Conservation (phyloP, 2,888 invertebrate species). For the Ochlodes sylvanus region DNA sequence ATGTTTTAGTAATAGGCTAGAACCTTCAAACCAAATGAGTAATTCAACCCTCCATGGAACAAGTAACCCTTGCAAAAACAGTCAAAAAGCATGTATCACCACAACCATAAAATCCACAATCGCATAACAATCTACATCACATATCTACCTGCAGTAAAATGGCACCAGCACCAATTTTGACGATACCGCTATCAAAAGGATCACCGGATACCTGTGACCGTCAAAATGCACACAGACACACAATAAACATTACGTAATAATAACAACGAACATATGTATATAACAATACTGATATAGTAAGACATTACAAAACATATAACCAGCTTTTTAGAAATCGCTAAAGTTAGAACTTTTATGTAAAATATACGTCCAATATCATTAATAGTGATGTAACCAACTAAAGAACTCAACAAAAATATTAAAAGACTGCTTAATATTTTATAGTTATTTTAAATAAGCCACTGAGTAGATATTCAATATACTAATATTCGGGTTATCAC, state of each 20-base stretch:
- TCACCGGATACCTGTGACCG: conserved; percentile 25
- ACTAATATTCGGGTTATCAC: too few species aligned
- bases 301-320: too few species aligned
- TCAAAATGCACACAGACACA: conserved; percentile 37
- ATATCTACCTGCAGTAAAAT: conserved; percentile 30
- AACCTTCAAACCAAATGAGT: background rate
- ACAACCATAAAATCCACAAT: conserved; percentile 5
- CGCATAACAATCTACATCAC: background rate
- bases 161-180: conserved; percentile 33
- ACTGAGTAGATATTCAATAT: too few species aligned
- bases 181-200: conserved; percentile 32
- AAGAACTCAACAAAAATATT: too few species aligned
- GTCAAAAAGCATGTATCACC: background rate
- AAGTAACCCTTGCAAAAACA: background rate
- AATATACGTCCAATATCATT: too few species aligned
- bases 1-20: background rate
- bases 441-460: too few species aligned
- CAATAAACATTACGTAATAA: conserved; percentile 24
- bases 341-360: too few species aligned
- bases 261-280: conserved; percentile 9
- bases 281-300: background rate
- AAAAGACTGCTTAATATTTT: too few species aligned
- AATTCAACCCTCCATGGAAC: background rate
- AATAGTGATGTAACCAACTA: too few species aligned
- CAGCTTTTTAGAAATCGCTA: too few species aligned